A percentile compares a stretch with the other conserved stretches of the same genome.
These are phyloP conservation scores for Yponomeuta plumbellus DNA, from an alignment of 2,888 invertebrate species.

Conservation along the genomic window DNA sequence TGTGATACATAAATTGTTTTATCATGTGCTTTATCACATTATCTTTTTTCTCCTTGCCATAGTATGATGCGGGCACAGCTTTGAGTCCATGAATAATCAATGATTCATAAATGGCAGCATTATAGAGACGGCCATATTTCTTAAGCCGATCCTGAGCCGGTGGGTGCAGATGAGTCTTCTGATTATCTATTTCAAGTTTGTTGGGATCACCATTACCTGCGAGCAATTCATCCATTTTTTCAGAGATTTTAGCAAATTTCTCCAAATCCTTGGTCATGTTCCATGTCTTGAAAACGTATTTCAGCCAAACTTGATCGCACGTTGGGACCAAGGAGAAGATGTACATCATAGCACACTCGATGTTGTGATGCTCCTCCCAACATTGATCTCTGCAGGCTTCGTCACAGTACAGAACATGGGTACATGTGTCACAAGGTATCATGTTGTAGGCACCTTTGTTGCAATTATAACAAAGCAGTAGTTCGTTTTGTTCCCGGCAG, in stretches of 20 bases:
- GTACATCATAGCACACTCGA: background rate
- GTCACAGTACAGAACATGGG: background rate
- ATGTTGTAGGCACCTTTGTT: background rate
- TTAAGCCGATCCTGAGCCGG: background rate
- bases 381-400: background rate
- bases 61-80: background rate
- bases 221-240: background rate
- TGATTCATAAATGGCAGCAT: background rate
- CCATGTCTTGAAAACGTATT: constrained; percentile 1
- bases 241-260: background rate
- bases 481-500: background rate
- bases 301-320: background rate
- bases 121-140: background rate
- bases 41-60: background rate
- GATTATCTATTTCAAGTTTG: background rate
- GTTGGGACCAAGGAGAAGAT: background rate
- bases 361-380: background rate
- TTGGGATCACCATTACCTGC: background rate
- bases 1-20: constrained; percentile 4
- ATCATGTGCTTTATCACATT: background rate
- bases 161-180: background rate
- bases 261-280: background rate
- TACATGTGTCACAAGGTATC: background rate
- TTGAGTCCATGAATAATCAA: constrained; percentile 2
- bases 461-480: background rate